phyloP scores from a whole-genome alignment of 1,140 invertebrate genomes.

The Drosophila bocqueti region DNA sequence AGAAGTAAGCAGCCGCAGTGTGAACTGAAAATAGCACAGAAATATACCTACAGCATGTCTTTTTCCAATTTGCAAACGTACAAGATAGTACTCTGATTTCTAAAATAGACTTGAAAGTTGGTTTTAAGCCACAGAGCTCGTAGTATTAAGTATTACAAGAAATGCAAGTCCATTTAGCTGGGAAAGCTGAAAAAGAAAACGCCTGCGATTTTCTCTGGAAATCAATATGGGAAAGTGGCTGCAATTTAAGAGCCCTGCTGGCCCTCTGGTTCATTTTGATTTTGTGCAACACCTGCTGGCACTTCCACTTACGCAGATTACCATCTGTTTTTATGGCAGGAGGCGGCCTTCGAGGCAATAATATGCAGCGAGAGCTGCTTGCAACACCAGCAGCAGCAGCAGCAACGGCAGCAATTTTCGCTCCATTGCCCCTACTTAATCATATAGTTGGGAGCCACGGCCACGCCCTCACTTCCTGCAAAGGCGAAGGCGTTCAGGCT shows the following conservation, averaged over 20 bases:
- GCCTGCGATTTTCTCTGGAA: not conserved
- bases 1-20: not conserved
- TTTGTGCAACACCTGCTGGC: conserved; percentile 62
- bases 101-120: not conserved
- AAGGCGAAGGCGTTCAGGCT: not conserved
- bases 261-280: conserved; percentile 23
- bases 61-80: not conserved
- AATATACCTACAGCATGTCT: not conserved
- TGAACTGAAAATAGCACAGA: not conserved
- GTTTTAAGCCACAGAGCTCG: no score
- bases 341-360: conserved; percentile 32
- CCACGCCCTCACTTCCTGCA: conserved; percentile 2
- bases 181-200: not conserved
- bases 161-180: not conserved
- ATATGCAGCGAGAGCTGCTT: conserved; percentile 9
- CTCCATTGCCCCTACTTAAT: conserved; percentile 40
- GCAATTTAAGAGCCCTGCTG: conserved; percentile 14
- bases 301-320: conserved; percentile 74
- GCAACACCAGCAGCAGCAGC: conserved; percentile 10
- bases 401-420: conserved; percentile 13
- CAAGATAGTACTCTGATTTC: not conserved
- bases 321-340: conserved; percentile 70
- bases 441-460: conserved; percentile 24
- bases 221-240: conserved; percentile 25
- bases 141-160: not conserved